phyloP scores from a whole-genome alignment of 2,888 invertebrate genomes.

The Leucophora obtusa region DNA sequence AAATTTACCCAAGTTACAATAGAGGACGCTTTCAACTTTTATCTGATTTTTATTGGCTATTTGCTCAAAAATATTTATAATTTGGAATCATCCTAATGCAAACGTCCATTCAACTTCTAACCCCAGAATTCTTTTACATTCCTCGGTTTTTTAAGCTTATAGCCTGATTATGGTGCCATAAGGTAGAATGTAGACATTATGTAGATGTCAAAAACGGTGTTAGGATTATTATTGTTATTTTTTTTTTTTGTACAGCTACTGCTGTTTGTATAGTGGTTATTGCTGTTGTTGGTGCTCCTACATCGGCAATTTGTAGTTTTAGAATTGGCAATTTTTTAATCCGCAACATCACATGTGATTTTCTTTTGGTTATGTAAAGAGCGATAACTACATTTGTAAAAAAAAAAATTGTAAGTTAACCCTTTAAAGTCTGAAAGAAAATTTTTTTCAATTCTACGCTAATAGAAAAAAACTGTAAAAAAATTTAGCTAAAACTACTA shows the following conservation, averaged over 20 bases:
- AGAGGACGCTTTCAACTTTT: no score
- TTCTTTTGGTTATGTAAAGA: no score
- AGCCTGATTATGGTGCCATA: background rate
- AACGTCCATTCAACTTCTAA: background rate
- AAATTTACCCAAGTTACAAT: no score
- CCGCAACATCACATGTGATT: background rate
- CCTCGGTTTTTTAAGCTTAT: background rate
- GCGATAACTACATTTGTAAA: no score
- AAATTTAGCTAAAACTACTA: no score
- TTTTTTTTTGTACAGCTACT: conserved; percentile 29
- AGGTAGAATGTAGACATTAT: conserved; percentile 42
- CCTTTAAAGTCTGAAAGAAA: no score
- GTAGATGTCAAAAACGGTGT: conserved; percentile 51
- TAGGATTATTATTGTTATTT: conserved; percentile 47
- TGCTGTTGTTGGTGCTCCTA: background rate
- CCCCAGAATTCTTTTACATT: background rate
- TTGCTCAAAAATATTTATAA: no score
- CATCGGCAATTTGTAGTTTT: background rate
- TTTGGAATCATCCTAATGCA: background rate
- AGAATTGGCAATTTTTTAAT: background rate
- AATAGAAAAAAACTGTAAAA: no score
- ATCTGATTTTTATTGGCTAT: no score
- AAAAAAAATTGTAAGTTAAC: no score
- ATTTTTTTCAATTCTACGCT: no score
- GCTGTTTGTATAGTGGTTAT: conserved; percentile 3